Conservation (phyloP, 2,797 vertebrate genomes). For the Sebastes umbrosus region DNA sequence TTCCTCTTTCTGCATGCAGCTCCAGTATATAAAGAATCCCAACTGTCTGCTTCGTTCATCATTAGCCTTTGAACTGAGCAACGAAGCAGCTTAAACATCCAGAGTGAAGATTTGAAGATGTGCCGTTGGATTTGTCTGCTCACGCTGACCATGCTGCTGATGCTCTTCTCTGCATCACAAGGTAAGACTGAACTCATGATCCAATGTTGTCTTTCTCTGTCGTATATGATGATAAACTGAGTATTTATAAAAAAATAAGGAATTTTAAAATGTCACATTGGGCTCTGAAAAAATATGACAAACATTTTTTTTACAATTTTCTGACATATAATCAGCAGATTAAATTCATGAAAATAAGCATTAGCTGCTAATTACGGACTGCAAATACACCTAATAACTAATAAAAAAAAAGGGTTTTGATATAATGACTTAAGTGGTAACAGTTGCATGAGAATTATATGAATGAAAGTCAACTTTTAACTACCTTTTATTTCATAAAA, state of each 20-base stretch:
- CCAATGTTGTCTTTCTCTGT: neutral
- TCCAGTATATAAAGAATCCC: conserved; percentile 8
- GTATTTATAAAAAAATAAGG: neutral
- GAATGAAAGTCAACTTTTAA: too few relatives aligned
- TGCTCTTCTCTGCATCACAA: neutral
- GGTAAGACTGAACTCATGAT: conserved; percentile 1
- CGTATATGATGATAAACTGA: neutral
- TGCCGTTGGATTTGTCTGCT: conserved; percentile 34
- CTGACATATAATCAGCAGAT: neutral
- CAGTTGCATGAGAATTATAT: too few relatives aligned
- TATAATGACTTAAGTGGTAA: neutral
- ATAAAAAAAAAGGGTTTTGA: neutral
- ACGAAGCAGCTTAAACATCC: neutral
- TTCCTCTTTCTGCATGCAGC: conserved; percentile 18
- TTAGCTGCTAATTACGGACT: too few relatives aligned
- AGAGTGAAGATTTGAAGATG: conserved; percentile 36
- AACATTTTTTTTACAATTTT: neutral
- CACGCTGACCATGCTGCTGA: conserved; percentile 16
- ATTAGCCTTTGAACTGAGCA: neutral
- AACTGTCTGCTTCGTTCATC: neutral
- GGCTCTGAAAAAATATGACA: neutral
- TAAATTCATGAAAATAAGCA: neutral
- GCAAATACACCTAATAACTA: neutral
- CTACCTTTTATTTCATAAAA: too few relatives aligned
- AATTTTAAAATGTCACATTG: neutral